Evolutionary conservation across 2,888 invertebrate species (phyloP).

Genomic region (Anthophora plumipes): DNA sequence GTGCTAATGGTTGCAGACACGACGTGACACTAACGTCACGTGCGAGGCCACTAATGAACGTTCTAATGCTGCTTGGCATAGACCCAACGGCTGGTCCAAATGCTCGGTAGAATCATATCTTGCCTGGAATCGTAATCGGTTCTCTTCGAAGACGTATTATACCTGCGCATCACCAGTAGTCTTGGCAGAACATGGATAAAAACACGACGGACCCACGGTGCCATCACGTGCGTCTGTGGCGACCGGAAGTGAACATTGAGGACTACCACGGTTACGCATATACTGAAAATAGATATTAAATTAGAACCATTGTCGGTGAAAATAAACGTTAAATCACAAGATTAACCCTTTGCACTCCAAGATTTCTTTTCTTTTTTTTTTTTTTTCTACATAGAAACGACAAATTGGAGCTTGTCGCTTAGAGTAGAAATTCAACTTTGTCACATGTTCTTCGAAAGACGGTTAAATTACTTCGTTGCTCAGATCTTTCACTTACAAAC

Average conservation of each 20-base stretch:
- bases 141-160: slow-evolving; percentile 73
- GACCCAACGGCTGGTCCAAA: slow-evolving; percentile 60
- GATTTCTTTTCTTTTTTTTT: too few relatives aligned
- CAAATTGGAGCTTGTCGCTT: too few relatives aligned
- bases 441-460: too few relatives aligned
- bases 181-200: slow-evolving; percentile 98
- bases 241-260: slow-evolving; percentile 99
- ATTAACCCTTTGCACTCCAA: too few relatives aligned
- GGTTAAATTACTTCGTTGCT: too few relatives aligned
- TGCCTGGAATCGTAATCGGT: slow-evolving; percentile 72
- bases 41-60: slow-evolving; percentile 63
- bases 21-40: slow-evolving; percentile 65
- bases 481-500: too few relatives aligned
- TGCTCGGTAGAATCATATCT: slow-evolving; percentile 69
- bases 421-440: too few relatives aligned
- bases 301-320: not conserved
- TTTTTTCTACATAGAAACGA: too few relatives aligned
- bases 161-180: slow-evolving; percentile 95
- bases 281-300: slow-evolving; percentile 86
- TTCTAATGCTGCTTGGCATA: slow-evolving; percentile 67
- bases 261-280: slow-evolving; percentile 97
- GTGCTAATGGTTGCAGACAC: slow-evolving; percentile 64
- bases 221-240: slow-evolving; percentile 99
- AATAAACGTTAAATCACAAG: too few relatives aligned
- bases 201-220: slow-evolving; percentile 97